These are phyloP conservation scores for Dynastes maya DNA, from an alignment of 2,888 invertebrate species.

Conservation along the genomic window DNA sequence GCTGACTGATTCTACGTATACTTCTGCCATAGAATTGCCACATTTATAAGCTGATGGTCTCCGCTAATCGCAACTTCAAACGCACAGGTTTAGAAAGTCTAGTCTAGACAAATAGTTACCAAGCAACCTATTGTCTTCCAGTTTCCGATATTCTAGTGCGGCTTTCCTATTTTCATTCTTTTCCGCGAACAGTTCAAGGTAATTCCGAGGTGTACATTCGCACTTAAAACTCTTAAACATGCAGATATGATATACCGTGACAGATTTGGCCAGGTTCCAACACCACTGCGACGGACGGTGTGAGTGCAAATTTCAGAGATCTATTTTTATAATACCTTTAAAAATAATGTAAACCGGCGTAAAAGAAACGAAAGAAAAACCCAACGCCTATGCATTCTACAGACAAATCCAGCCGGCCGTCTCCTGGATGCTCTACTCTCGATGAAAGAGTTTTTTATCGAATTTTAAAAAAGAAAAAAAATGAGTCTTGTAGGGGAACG, in stretches of 20 bases:
- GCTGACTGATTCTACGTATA: no score
- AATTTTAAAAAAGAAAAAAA: conserved; percentile 18
- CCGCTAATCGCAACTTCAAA: no score
- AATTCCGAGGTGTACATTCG: conserved; percentile 22
- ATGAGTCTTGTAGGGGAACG: neutral
- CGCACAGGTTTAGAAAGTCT: neutral
- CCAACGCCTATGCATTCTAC: conserved; percentile 10
- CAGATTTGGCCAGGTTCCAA: conserved; percentile 57
- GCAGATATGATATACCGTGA: conserved; percentile 61
- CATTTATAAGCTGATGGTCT: no score
- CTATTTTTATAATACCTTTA: conserved; percentile 56
- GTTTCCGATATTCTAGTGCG: neutral
- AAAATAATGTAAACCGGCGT: conserved; percentile 48
- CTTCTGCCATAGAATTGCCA: no score
- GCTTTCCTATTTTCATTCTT: conserved; percentile 4
- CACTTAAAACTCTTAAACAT: conserved; percentile 52
- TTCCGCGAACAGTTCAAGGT: conserved; percentile 19
- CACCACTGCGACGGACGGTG: conserved; percentile 41
- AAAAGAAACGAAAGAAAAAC: conserved; percentile 27
- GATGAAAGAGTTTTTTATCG: conserved; percentile 24
- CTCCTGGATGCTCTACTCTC: neutral
- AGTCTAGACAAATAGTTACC: neutral
- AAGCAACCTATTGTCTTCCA: neutral
- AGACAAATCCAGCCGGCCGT: neutral
- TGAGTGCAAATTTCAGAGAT: conserved; percentile 55